phyloP scores from a whole-genome alignment of 2,113 vertebrate genomes.

The Turdus rufiventris region DNA sequence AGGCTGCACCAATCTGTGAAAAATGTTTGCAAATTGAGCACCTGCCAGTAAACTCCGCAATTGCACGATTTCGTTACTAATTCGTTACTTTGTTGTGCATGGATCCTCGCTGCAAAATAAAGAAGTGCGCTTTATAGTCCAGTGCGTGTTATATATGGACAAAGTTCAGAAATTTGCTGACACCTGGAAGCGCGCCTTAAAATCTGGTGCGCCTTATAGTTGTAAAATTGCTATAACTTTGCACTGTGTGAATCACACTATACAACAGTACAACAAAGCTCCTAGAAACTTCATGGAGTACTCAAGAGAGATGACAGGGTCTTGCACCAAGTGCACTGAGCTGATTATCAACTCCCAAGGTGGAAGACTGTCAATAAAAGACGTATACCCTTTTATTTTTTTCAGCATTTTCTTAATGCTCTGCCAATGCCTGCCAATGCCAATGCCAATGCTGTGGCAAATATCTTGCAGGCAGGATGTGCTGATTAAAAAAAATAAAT shows the following conservation, averaged over 20 bases:
- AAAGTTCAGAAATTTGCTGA: too few relatives aligned
- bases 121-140: too few relatives aligned
- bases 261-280: background rate
- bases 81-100: too few relatives aligned
- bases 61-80: too few relatives aligned
- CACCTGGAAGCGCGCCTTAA: too few relatives aligned
- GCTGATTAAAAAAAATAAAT: background rate
- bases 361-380: background rate
- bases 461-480: background rate
- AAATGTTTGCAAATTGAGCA: too few relatives aligned
- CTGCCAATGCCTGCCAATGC: background rate
- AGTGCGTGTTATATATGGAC: too few relatives aligned
- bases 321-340: background rate
- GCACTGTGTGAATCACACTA: background rate
- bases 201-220: too few relatives aligned
- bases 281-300: background rate
- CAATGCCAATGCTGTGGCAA: background rate
- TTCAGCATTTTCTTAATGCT: background rate
- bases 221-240: background rate
- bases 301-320: background rate
- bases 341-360: background rate
- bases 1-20: too few relatives aligned
- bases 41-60: too few relatives aligned
- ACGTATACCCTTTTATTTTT: background rate
- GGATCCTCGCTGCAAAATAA: too few relatives aligned